Evolutionary conservation across 2,113 vertebrate genomes (phyloP).

Genomic region (Mustela lutreola): DNA sequence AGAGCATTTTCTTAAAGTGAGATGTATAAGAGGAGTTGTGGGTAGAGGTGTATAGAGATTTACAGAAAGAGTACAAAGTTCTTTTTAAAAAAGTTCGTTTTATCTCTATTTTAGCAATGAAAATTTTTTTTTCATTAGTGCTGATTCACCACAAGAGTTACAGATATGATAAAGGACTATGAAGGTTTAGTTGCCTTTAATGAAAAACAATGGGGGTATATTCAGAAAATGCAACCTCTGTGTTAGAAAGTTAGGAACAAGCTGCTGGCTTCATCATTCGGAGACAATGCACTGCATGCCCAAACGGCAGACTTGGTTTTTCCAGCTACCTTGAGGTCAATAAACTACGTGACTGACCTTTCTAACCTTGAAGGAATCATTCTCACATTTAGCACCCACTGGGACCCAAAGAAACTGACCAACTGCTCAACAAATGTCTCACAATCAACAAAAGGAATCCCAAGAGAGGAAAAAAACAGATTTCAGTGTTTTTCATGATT

Average conservation of each 20-base stretch:
- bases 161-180: not conserved
- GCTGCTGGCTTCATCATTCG: not conserved
- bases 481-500: constrained; percentile 2
- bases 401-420: constrained; percentile 23
- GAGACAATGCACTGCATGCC: constrained; percentile 34
- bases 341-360: not conserved
- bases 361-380: not conserved
- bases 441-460: not conserved
- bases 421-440: not conserved
- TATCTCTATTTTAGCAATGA: constrained; percentile 62
- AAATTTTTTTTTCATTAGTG: constrained; percentile 62
- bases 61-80: not conserved
- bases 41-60: not conserved
- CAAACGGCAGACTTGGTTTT: not conserved
- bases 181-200: constrained; percentile 80
- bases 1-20: not conserved
- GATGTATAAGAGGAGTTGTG: not conserved
- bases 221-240: constrained; percentile 66
- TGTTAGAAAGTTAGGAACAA: not conserved
- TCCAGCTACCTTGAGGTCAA: not conserved
- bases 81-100: not conserved
- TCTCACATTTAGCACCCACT: not conserved
- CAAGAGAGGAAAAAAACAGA: not conserved
- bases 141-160: constrained; percentile 55
- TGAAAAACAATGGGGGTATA: constrained; percentile 74